These are phyloP conservation scores for Larimichthys crocea DNA, from an alignment of 2,113 vertebrate genomes.

Conservation along the genomic window DNA sequence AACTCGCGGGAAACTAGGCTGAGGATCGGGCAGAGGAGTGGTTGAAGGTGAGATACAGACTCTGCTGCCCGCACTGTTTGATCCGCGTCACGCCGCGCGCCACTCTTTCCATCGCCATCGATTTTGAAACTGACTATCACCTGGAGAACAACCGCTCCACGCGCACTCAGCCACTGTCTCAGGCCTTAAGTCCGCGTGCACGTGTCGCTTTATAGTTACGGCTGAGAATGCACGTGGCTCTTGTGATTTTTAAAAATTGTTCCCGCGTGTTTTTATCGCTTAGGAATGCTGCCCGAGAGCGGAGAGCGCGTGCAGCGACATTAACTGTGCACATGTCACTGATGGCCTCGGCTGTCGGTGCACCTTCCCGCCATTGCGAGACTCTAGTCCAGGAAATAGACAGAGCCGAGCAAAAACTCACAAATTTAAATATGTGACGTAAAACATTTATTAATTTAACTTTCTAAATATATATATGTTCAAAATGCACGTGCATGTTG, in stretches of 20 bases:
- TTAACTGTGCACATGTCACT: conserved; percentile 23
- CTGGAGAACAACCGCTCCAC: conserved; percentile 63
- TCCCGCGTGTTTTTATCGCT: rapidly evolving
- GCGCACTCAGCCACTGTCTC: not conserved
- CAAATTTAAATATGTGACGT: too few species aligned
- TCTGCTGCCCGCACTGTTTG: not conserved
- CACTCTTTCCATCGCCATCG: conserved; percentile 23
- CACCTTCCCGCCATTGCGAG: conserved; percentile 56
- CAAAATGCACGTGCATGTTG: too few species aligned
- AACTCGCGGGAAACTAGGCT: conserved; percentile 5
- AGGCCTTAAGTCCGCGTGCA: not conserved
- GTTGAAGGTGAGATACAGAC: conserved; percentile 30
- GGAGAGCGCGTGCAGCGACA: not conserved
- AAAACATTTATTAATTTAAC: not conserved
- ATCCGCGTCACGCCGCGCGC: not conserved
- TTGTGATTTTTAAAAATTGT: not conserved
- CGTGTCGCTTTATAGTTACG: not conserved
- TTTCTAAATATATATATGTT: not conserved
- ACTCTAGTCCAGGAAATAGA: conserved; percentile 59
- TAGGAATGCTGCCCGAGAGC: not conserved
- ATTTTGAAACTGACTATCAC: conserved; percentile 65
- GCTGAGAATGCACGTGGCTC: not conserved
- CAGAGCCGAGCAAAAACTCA: not conserved
- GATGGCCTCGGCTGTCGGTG: not conserved
- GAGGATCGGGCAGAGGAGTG: not conserved